Percentiles rank a stretch among this genome's conserved stretches.
These are phyloP conservation scores for Acromyrmex echinatior DNA, from an alignment of 1,140 invertebrate genomes.

Conservation along the genomic window DNA sequence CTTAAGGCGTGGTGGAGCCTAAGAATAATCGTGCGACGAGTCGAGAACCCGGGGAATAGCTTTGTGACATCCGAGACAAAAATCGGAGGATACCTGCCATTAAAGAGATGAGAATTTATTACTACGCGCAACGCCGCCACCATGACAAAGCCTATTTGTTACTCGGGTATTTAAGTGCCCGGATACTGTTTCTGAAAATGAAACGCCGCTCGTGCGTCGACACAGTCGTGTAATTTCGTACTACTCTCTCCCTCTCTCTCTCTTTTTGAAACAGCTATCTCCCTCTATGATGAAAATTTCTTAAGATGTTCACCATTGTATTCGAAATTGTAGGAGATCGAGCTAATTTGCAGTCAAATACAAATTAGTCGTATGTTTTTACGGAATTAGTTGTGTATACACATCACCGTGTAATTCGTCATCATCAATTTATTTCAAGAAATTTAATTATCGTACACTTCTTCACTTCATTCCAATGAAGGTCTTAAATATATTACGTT, in stretches of 20 bases:
- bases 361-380: constrained; percentile 1
- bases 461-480: not conserved
- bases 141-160: constrained; percentile 60
- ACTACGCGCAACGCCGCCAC: constrained; percentile 9
- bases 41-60: constrained; percentile 29
- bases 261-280: not conserved
- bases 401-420: not conserved
- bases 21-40: constrained; percentile 58
- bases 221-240: constrained; percentile 4
- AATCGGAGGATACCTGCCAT: constrained; percentile 64
- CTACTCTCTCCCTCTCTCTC: not conserved
- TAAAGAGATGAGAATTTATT: constrained; percentile 72
- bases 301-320: not conserved
- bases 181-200: constrained; percentile 51
- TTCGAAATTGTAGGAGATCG: not conserved
- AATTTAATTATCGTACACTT: constrained; percentile 12
- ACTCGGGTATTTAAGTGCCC: constrained; percentile 45
- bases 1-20: constrained; percentile 36
- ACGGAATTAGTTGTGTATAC: constrained; percentile 10
- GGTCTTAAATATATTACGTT: not conserved
- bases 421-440: not conserved
- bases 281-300: constrained; percentile 12
- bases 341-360: constrained; percentile 5
- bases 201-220: constrained; percentile 32
- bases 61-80: constrained; percentile 69